Conservation (phyloP, 2,113 vertebrate species). For the Butorides virescens region DNA sequence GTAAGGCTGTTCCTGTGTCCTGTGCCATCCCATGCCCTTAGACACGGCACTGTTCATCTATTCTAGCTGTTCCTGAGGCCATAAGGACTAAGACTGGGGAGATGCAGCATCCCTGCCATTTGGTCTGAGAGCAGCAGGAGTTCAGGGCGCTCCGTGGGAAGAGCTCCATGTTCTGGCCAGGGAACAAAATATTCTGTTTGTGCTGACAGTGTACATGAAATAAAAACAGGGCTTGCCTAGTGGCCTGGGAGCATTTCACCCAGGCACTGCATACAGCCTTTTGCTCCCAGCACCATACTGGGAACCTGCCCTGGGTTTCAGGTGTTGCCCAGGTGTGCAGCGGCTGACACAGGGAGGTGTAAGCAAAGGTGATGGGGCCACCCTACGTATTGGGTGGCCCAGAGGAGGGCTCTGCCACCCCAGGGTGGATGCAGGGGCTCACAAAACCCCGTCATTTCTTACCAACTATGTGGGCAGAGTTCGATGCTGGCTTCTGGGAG, state of each 20-base stretch:
- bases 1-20: background rate
- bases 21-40: background rate
- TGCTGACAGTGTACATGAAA: background rate
- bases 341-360: background rate
- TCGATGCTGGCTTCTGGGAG: background rate
- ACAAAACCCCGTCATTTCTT: background rate
- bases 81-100: background rate
- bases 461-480: background rate
- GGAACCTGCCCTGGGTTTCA: background rate
- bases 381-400: background rate
- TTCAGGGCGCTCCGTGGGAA: background rate
- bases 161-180: background rate
- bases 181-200: conserved; percentile 30
- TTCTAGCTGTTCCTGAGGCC: background rate
- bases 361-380: background rate
- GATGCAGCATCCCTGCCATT: background rate
- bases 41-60: background rate
- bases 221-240: background rate
- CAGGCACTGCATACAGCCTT: background rate
- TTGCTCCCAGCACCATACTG: background rate
- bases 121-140: background rate
- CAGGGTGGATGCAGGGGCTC: background rate
- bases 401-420: background rate
- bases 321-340: background rate
- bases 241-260: background rate